Base-by-base conservation (phyloP, 1,140 invertebrate genomes). In the Tetramorium parvispinum region DNA sequence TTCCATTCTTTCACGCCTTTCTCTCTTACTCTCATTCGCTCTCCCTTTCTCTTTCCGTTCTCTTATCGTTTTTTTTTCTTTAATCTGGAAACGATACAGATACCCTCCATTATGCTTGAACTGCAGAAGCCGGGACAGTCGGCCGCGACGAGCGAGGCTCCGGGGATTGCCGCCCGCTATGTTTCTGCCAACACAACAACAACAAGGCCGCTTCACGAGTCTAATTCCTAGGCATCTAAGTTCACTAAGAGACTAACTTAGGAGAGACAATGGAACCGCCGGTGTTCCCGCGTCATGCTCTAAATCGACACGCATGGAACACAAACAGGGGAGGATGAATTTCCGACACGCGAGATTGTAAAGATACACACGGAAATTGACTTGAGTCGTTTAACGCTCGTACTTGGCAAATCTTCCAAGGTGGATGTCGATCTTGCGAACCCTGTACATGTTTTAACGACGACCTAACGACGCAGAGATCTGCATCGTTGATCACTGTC, bases 71-170 rank as follows among this genome's bases (percentile, higher is more conserved):
- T 70, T 66, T 87, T 59, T 53, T 53, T 53, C 87, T 90, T 92
- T 92, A 27, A 78, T 86, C 71, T 93, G 90, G 92, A 93, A 95
- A 95, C 95, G 94, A 95, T 95, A 95, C 94, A 94, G 93, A 96
- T 98, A 98, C 98, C 98, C 98, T 96, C 96, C 96, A 95, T 97
- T 98, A 93, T 97, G 97, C 95, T 97, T 97, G 96, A 98, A 98
- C 96, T 98, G 97, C 94, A 98, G 97, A 92, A 98, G 97, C 92
- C 98, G 97, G 91, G 98, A 98, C 96, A 98, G 98, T 96, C 98
- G 97, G 93, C 97, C 97, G 95, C 97, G 97, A 95, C 97, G 97
- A 95, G 97, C 97, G 96, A 97, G 96, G 95, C 97, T 97, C 96
- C 97, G 97, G 97, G 97, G 94, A 94, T 95, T 95, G 96, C 97